These are phyloP conservation scores for Batillaria attramentaria DNA, from an alignment of 1,140 invertebrate genomes.

Conservation along the genomic window DNA sequence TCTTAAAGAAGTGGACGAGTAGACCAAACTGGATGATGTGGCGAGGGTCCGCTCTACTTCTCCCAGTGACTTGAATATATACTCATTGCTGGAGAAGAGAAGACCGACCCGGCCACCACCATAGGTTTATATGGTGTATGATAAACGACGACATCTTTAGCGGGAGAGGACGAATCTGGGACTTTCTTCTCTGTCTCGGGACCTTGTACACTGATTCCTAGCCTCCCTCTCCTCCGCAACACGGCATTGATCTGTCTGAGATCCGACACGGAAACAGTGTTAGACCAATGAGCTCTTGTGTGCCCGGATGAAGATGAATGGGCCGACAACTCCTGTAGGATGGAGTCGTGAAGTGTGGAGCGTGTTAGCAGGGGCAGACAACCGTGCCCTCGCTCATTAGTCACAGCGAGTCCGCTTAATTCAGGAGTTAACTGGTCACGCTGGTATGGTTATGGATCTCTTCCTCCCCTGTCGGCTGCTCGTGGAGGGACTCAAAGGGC, in stretches of 20 bases:
- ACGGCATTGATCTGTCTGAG: not conserved
- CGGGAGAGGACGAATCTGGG: not conserved
- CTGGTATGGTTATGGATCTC: too few species aligned
- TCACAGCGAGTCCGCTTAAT: not conserved
- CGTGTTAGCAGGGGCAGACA: not conserved
- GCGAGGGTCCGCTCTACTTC: too few species aligned
- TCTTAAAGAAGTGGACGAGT: too few species aligned
- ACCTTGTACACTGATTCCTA: not conserved
- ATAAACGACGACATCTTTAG: not conserved
- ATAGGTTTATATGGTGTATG: too few species aligned
- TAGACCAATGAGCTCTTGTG: not conserved
- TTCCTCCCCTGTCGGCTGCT: too few species aligned
- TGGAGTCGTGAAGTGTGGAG: not conserved
- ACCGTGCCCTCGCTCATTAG: not conserved
- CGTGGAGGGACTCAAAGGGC: not conserved
- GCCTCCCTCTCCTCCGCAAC: not conserved
- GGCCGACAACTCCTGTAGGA: not conserved
- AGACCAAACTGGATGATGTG: too few species aligned
- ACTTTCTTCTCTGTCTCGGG: not conserved
- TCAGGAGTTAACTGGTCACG: not conserved
- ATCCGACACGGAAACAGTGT: constrained; percentile 1
- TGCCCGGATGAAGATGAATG: constrained; percentile 10
- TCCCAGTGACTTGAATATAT: too few species aligned
- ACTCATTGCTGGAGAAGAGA: too few species aligned
- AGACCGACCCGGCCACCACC: too few species aligned